These are phyloP conservation scores for Charina bottae DNA, from an alignment of 2,113 vertebrate species.

Conservation along the genomic window DNA sequence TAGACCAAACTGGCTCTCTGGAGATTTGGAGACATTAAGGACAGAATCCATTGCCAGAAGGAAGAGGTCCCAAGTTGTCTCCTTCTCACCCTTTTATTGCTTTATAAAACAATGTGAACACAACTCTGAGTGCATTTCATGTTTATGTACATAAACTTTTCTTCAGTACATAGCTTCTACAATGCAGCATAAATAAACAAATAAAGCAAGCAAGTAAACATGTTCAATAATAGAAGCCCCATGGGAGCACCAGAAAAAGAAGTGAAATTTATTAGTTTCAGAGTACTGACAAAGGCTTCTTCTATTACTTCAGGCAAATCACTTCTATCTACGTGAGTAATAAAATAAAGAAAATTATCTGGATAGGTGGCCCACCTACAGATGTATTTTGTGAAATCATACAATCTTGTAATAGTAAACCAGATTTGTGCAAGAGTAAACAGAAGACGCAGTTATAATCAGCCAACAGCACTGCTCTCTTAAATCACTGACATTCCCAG, in stretches of 20 bases:
- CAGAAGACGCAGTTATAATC: not conserved
- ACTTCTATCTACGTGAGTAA: not conserved
- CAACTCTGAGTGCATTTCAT: not conserved
- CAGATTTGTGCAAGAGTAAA: not conserved
- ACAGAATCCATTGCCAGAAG: not conserved
- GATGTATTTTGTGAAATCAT: not conserved
- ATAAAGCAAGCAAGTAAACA: not conserved
- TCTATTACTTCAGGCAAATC: slow-evolving; percentile 1
- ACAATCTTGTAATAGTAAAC: not conserved
- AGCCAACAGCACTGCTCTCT: not conserved
- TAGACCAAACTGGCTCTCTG: no score
- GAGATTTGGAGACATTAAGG: not conserved
- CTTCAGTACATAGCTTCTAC: not conserved
- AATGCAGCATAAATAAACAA: not conserved
- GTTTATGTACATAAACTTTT: not conserved
- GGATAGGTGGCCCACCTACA: not conserved
- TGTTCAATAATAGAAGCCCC: not conserved
- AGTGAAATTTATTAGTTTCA: not conserved
- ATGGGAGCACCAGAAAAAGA: not conserved
- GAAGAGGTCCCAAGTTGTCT: not conserved
- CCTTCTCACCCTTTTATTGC: not conserved
- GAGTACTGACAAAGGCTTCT: not conserved
- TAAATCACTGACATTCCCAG: not conserved
- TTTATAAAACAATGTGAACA: not conserved
- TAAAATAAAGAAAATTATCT: slow-evolving; percentile 11